Evolutionary conservation across 2,888 invertebrate genomes (phyloP), one percentile per base, ranked within the genome.

Genomic region (Nomada hirtipes): DNA sequence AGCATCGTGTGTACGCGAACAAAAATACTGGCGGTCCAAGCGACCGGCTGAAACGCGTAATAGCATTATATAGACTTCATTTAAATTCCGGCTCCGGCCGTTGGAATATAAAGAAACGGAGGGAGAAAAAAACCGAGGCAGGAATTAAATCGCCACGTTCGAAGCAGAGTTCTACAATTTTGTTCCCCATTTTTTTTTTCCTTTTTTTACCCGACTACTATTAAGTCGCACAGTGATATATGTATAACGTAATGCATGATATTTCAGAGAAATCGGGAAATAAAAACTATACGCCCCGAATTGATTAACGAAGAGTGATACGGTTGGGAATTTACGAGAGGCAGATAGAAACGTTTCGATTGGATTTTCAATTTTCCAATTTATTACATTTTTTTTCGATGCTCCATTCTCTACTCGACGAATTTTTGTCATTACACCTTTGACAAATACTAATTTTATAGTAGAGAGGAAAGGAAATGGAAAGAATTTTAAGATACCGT

Each of bases 71-170:
- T 85, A 79, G 78, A 72, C 70, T 82, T 89, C 83, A 86, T 88
- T 88, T 88, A 74, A 87, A 89, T 89, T 87, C 86, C 65, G 47
- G 55, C 44, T 26, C 50, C 65, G 72, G 23, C 50, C 71, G 44
- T 11, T 55, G 36, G 67, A 59, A 61, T 73, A 68, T 65, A 78
- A 78, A 74, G 67, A 29, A 61, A 57, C 63, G 67, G 61, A 53
- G 23, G 47, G 42, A 61, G 26, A 11, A 10, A 71, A 61, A 60
- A 60, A 50, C 44, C 57, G 20, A 82, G 80, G 81, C 70, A 83
- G 74, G 88, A 91, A 90, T 90, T 87, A 89, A 91, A 90, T 90
- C 89, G 84, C 76, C 53, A 52, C 81, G 70, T 76, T 74, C 83
- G 65, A 78, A 63, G 76, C 57, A 72, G 61, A 76, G 76, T 53